Percentiles rank a stretch among this genome's conserved stretches.
phyloP scores from a whole-genome alignment of 2,888 invertebrate genomes.

The Lasioglossum figueresi region DNA sequence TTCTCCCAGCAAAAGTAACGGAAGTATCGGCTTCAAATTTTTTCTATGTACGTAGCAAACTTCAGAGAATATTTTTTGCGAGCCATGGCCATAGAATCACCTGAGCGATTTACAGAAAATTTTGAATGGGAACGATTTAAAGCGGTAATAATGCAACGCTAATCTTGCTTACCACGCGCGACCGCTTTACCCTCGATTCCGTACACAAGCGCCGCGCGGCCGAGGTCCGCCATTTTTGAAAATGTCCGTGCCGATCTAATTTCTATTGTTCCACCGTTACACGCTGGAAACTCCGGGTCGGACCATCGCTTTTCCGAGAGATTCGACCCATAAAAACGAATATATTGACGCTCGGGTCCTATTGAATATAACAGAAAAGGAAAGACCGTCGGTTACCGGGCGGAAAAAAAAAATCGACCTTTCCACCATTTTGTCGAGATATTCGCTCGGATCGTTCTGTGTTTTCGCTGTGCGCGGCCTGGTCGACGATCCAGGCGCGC shows the following conservation, averaged over 20 bases:
- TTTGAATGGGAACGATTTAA: not conserved
- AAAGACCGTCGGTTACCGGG: slow-evolving; percentile 14
- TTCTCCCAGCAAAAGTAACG: not conserved
- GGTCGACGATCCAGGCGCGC: slow-evolving; percentile 30
- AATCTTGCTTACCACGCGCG: not conserved
- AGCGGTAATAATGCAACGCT: not conserved
- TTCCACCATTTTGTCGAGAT: slow-evolving; percentile 34
- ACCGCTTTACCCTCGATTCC: not conserved
- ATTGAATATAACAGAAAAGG: slow-evolving; percentile 30
- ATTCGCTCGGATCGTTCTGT: slow-evolving; percentile 34
- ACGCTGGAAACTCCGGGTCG: slow-evolving; percentile 1
- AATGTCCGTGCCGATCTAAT: slow-evolving; percentile 24
- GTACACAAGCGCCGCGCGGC: not conserved
- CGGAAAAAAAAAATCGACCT: slow-evolving; percentile 42
- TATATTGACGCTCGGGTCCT: slow-evolving; percentile 14
- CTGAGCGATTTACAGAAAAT: not conserved
- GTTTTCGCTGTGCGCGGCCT: not conserved
- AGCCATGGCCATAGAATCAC: not conserved
- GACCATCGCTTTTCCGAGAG: slow-evolving; percentile 1
- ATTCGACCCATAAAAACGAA: slow-evolving; percentile 27
- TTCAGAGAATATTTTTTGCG: not conserved
- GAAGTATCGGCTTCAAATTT: not conserved
- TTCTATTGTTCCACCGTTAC: slow-evolving; percentile 15
- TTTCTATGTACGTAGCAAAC: not conserved
- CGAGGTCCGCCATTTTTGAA: slow-evolving; percentile 15